Percentiles rank a stretch among this genome's conserved stretches.
phyloP scores from a whole-genome alignment of 2,113 vertebrate genomes.

The Corydoras maculifer region DNA sequence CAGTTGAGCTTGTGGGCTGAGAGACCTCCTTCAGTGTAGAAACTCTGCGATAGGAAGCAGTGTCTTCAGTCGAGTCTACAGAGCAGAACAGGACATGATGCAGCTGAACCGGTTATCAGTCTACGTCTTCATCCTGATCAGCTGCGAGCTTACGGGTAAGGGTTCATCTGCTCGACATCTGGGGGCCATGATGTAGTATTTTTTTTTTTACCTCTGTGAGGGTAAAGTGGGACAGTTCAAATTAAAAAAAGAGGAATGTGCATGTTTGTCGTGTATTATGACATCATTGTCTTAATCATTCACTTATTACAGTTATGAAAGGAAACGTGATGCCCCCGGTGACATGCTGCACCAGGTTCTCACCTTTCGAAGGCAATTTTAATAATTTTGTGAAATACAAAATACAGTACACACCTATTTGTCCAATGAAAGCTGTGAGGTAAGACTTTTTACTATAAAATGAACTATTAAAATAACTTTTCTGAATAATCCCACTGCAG shows the following conservation, averaged over 20 bases:
- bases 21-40: constrained; percentile 26
- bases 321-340: neutral
- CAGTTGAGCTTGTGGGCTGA: constrained; percentile 25
- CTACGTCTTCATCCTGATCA: neutral
- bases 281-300: too few species aligned
- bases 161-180: too few species aligned
- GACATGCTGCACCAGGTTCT: neutral
- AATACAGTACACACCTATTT: neutral
- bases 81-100: constrained; percentile 8
- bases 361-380: neutral
- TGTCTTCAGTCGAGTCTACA: neutral
- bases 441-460: too few species aligned
- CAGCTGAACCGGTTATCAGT: neutral
- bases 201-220: too few species aligned
- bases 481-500: too few species aligned
- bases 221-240: too few species aligned
- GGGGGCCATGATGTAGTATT: too few species aligned
- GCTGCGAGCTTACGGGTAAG: too few species aligned
- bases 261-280: too few species aligned
- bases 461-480: too few species aligned
- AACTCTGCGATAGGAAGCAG: neutral
- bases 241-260: too few species aligned
- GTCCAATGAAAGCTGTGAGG: neutral
- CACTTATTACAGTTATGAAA: too few species aligned
- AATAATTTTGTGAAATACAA: neutral